Conservation (phyloP, 92 coral and sea anemone species). For the Epizoanthus illoricatus region DNA sequence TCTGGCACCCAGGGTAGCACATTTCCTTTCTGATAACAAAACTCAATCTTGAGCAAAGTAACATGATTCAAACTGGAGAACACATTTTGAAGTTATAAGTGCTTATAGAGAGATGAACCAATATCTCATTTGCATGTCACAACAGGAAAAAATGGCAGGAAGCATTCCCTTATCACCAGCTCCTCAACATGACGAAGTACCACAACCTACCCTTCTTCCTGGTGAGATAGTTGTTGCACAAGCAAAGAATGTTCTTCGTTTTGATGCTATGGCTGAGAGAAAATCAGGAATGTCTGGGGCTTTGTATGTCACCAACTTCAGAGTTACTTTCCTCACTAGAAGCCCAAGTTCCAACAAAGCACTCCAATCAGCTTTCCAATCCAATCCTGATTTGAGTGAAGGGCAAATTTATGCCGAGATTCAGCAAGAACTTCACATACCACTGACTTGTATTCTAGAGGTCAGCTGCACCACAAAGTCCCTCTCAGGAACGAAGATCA, state of each 20-base stretch:
- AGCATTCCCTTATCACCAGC: not conserved
- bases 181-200: constrained; percentile 47
- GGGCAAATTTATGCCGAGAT: constrained; percentile 78
- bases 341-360: constrained; percentile 57
- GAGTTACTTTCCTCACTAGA: constrained; percentile 83
- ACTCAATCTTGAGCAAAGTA: no score
- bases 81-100: no score
- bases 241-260: constrained; percentile 87
- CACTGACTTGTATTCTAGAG: constrained; percentile 88
- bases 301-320: constrained; percentile 91
- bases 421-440: constrained; percentile 89
- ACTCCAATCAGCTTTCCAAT: constrained; percentile 85
- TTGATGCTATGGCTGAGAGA: constrained; percentile 91
- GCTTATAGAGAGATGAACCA: no score
- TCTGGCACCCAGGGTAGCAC: no score
- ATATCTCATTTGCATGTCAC: not conserved
- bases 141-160: constrained; percentile 22
- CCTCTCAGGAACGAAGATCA: constrained; percentile 71
- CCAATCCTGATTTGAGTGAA: constrained; percentile 82
- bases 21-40: no score
- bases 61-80: no score
- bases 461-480: constrained; percentile 61
- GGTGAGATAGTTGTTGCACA: constrained; percentile 92
- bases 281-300: constrained; percentile 93
- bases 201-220: constrained; percentile 76